phyloP scores from a whole-genome alignment of 2,797 vertebrate species.

The Sylvilagus floridanus region DNA sequence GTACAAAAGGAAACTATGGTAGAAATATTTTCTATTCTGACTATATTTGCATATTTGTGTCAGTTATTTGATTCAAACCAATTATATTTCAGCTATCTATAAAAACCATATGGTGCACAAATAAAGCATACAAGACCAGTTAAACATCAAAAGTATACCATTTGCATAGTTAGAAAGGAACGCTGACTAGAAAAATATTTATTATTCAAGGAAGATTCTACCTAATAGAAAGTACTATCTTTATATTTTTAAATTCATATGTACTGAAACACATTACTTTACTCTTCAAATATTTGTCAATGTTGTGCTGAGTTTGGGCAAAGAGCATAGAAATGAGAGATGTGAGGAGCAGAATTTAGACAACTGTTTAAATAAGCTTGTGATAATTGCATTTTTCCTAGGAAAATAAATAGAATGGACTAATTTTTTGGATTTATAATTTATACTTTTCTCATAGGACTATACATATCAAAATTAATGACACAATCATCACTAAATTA shows the following conservation, averaged over 20 bases:
- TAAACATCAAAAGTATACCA: conserved; percentile 83
- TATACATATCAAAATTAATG: conserved; percentile 19
- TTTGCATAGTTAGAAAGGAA: conserved; percentile 82
- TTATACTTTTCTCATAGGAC: conserved; percentile 30
- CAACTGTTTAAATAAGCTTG: conserved; percentile 37
- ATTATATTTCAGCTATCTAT: conserved; percentile 86
- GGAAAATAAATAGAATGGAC: conserved; percentile 24
- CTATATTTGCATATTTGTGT: conserved; percentile 85
- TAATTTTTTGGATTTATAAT: conserved; percentile 48
- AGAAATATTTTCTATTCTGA: conserved; percentile 82
- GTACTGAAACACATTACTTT: conserved; percentile 54
- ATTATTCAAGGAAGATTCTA: conserved; percentile 78
- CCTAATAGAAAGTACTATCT: conserved; percentile 67
- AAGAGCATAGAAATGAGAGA: conserved; percentile 29
- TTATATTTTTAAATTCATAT: conserved; percentile 65
- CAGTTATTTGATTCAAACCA: conserved; percentile 85
- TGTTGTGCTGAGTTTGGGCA: conserved; percentile 46
- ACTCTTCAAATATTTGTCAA: conserved; percentile 63
- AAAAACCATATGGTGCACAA: conserved; percentile 83
- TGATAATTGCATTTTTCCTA: not conserved
- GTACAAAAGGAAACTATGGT: conserved; percentile 79
- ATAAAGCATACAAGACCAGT: conserved; percentile 79
- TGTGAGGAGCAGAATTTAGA: conserved; percentile 19
- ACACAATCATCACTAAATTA: not conserved
- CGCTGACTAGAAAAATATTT: conserved; percentile 61